phyloP scores from a whole-genome alignment of 2,113 vertebrate genomes.

The Tragelaphus buxtoni region DNA sequence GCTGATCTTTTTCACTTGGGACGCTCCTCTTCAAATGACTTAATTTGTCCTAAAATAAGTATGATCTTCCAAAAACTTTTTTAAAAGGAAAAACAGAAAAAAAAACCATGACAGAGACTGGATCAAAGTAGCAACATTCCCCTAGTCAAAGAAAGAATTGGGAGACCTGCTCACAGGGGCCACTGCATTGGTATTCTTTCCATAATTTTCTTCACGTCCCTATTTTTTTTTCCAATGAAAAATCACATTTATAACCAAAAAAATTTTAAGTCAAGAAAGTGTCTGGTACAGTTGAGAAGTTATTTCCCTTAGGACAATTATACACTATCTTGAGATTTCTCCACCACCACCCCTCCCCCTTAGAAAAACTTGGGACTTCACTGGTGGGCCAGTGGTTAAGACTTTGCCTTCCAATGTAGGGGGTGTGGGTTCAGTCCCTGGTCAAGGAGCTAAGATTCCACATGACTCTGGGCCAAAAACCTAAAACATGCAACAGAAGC shows the following conservation, averaged over 20 bases:
- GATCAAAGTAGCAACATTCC: background rate
- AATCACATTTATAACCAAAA: background rate
- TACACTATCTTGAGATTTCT: background rate
- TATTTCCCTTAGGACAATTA: background rate
- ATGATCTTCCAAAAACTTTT: background rate
- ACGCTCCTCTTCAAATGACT: background rate
- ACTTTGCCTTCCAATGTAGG: background rate
- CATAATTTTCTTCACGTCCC: background rate
- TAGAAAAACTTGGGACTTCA: background rate
- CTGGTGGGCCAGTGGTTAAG: background rate
- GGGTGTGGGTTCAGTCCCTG: background rate
- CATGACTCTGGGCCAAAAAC: background rate
- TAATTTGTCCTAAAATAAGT: background rate
- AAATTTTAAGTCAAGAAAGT: slow-evolving; percentile 18
- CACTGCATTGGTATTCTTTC: background rate
- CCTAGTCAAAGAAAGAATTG: background rate
- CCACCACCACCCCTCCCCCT: background rate
- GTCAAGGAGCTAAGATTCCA: background rate
- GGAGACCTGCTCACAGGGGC: background rate
- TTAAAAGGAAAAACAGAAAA: slow-evolving; percentile 36
- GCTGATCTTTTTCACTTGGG: background rate
- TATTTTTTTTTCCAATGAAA: background rate
- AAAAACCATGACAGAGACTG: background rate
- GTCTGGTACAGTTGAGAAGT: background rate
- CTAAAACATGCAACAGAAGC: background rate